A percentile compares a stretch with the other conserved stretches of the same genome.
Conservation (phyloP, 2,113 vertebrate species). For the Mormyrus lacerda region DNA sequence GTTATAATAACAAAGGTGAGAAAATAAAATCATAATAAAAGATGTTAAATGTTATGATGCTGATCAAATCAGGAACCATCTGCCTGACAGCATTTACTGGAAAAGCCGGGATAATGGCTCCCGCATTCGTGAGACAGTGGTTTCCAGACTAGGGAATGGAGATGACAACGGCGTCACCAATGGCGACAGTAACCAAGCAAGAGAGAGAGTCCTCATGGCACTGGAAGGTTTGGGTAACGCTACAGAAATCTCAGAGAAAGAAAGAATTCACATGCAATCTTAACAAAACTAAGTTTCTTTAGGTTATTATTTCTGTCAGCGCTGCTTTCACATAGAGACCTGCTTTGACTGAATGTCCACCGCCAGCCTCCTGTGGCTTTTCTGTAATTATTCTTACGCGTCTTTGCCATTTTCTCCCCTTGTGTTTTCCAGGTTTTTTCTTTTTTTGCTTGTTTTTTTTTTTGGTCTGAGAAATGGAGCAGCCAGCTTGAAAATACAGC, state of each 20-base stretch:
- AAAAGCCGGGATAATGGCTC: neutral
- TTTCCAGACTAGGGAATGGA: neutral
- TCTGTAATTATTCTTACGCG: neutral
- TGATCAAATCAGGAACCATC: neutral
- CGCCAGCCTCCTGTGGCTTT: slow-evolving; percentile 24
- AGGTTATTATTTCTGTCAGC: slow-evolving; percentile 27
- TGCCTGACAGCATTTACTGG: neutral
- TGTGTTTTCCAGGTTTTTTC: neutral
- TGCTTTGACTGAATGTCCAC: slow-evolving; percentile 30
- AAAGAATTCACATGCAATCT: slow-evolving; percentile 10
- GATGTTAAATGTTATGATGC: neutral
- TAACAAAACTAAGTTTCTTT: slow-evolving; percentile 28
- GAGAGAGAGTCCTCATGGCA: neutral
- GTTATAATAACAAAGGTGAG: neutral
- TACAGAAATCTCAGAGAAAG: neutral
- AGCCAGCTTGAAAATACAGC: slow-evolving; percentile 63
- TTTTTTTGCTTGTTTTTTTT: neutral
- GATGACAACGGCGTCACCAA: neutral
- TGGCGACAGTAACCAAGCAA: neutral
- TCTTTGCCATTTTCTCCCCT: neutral
- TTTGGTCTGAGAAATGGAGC: slow-evolving; percentile 54
- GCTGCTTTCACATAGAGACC: slow-evolving; percentile 25
- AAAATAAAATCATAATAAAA: neutral
- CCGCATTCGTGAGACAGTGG: neutral
- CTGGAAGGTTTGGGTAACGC: neutral